Conservation (phyloP, 2,797 vertebrate species). For the Acipenser oxyrinchus region DNA sequence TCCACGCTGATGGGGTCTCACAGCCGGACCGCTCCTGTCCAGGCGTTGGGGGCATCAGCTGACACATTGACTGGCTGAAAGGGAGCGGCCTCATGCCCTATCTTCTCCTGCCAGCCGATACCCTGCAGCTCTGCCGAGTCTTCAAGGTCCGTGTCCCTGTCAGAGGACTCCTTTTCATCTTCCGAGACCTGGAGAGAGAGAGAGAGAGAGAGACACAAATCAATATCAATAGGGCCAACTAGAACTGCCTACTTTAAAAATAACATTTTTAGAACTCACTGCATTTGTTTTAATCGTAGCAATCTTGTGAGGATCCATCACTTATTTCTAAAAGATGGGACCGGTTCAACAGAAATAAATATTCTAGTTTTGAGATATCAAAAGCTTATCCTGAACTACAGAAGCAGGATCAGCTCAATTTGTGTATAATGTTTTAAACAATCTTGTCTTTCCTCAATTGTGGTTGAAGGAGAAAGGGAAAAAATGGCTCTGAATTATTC, state of each 20-base stretch:
- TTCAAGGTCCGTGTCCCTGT: slow-evolving; percentile 69
- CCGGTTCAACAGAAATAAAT: too few species aligned
- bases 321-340: background rate
- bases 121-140: slow-evolving; percentile 55
- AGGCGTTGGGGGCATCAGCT: slow-evolving; percentile 59
- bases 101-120: slow-evolving; percentile 56
- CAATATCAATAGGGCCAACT: too few species aligned
- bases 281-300: background rate
- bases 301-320: background rate
- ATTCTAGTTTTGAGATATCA: too few species aligned
- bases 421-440: too few species aligned
- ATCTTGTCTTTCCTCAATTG: too few species aligned
- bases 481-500: too few species aligned
- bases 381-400: too few species aligned
- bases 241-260: too few species aligned
- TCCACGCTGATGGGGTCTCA: slow-evolving; percentile 88
- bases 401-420: too few species aligned
- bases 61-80: slow-evolving; percentile 57
- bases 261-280: too few species aligned
- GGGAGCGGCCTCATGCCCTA: slow-evolving; percentile 35
- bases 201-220: background rate
- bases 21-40: slow-evolving; percentile 74
- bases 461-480: too few species aligned
- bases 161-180: slow-evolving; percentile 72
- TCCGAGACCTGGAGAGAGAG: slow-evolving; percentile 47